A percentile compares a stretch with the other conserved stretches of the same genome.
Evolutionary conservation across 2,888 invertebrate genomes (phyloP).

Genomic region (Odontomyia ornata): DNA sequence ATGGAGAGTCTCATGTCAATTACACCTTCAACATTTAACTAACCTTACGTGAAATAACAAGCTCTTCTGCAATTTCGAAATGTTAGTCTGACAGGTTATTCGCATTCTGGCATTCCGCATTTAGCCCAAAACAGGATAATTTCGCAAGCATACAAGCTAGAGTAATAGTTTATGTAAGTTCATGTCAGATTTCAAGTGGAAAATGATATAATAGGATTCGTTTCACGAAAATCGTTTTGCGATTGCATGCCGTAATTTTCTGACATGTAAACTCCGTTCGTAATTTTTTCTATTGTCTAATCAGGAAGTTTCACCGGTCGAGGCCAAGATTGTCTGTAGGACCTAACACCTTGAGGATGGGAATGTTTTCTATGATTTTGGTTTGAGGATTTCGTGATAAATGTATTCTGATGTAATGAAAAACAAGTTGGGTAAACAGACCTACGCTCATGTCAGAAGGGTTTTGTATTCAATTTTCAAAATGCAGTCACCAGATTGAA

Average conservation of each 20-base stretch:
- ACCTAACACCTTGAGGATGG: too few species aligned
- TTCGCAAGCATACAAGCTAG: not conserved
- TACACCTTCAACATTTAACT: constrained; percentile 28
- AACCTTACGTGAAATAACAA: constrained; percentile 28
- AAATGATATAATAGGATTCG: not conserved
- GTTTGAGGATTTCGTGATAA: too few species aligned
- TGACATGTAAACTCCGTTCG: constrained; percentile 22
- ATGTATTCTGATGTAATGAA: too few species aligned
- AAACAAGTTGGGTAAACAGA: too few species aligned
- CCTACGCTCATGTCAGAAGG: too few species aligned
- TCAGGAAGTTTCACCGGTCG: not conserved
- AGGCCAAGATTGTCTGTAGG: not conserved
- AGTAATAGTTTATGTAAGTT: constrained; percentile 1
- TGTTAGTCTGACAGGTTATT: not conserved
- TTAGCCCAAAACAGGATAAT: not conserved
- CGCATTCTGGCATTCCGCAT: constrained; percentile 3
- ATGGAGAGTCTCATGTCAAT: constrained; percentile 43
- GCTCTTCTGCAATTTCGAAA: not conserved
- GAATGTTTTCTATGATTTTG: too few species aligned
- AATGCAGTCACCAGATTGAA: too few species aligned
- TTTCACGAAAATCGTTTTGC: constrained; percentile 16
- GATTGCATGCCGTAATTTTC: constrained; percentile 35
- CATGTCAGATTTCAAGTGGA: constrained; percentile 8
- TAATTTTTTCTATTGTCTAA: not conserved
- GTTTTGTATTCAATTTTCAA: too few species aligned